Conservation (phyloP, 1,140 invertebrate species). For the Diuraphis noxia region DNA sequence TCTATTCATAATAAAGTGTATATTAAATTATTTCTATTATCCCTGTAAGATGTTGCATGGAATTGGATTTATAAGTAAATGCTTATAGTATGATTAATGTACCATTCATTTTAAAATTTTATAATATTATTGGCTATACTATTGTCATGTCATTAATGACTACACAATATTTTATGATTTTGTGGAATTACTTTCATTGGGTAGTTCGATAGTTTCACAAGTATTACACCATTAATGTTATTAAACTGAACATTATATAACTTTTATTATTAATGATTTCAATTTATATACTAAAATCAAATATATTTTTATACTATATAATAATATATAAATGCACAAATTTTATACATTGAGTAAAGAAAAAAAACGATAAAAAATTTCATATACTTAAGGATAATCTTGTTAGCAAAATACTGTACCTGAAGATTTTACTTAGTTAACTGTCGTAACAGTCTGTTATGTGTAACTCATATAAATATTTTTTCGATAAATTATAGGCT, state of each 20-base stretch:
- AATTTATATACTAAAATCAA: not conserved
- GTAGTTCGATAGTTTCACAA: not conserved
- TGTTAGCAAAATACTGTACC: not conserved
- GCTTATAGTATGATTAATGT: not conserved
- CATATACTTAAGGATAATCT: not conserved
- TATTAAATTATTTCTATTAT: not conserved
- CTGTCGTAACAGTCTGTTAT: too few relatives aligned
- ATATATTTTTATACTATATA: too few relatives aligned
- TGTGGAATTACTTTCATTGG: not conserved
- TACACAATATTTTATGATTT: not conserved
- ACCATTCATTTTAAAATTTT: not conserved
- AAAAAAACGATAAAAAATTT: too few relatives aligned
- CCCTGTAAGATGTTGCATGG: not conserved
- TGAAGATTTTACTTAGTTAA: not conserved
- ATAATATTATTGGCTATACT: not conserved
- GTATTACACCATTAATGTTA: not conserved
- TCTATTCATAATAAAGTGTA: not conserved
- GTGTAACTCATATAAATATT: not conserved
- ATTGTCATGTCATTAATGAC: not conserved
- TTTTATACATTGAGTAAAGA: not conserved
- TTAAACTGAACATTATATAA: not conserved
- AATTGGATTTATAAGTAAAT: not conserved
- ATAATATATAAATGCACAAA: too few relatives aligned
- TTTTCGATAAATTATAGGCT: not conserved
- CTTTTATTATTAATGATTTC: not conserved